Conservation (phyloP, 1,140 invertebrate species). For the Aphis craccivora region DNA sequence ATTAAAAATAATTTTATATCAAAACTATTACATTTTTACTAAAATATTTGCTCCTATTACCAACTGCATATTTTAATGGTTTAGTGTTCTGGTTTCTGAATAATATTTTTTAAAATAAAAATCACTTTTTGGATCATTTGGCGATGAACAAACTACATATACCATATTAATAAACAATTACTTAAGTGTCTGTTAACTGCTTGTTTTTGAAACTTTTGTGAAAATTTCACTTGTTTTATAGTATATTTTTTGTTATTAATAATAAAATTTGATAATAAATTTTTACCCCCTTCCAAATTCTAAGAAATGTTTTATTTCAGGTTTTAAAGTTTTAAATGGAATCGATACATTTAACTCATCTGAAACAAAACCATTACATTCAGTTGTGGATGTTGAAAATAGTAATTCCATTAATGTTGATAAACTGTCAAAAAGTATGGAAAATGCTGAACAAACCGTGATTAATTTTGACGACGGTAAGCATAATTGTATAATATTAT, state of each 20-base stretch:
- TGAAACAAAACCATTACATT: background rate
- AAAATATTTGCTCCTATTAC: too few species aligned
- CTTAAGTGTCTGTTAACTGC: too few species aligned
- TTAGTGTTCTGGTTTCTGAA: too few species aligned
- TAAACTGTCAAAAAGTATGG: background rate
- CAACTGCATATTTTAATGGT: too few species aligned
- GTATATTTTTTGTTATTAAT: background rate
- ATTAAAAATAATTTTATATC: too few species aligned
- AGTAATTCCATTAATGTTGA: background rate
- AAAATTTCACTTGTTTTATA: too few species aligned
- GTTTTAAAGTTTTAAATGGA: background rate
- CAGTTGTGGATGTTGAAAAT: background rate
- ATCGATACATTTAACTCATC: background rate
- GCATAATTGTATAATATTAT: background rate
- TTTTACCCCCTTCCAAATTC: background rate
- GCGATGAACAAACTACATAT: too few species aligned
- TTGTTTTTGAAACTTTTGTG: too few species aligned
- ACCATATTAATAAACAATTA: too few species aligned
- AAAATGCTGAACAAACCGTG: background rate
- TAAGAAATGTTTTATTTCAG: background rate
- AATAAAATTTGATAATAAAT: background rate
- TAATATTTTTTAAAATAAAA: too few species aligned
- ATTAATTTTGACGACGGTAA: background rate
- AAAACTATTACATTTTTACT: too few species aligned
- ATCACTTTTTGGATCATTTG: too few species aligned